Base-by-base conservation (phyloP, 1,140 invertebrate species). In the Tyrophagus putrescentiae region DNA sequence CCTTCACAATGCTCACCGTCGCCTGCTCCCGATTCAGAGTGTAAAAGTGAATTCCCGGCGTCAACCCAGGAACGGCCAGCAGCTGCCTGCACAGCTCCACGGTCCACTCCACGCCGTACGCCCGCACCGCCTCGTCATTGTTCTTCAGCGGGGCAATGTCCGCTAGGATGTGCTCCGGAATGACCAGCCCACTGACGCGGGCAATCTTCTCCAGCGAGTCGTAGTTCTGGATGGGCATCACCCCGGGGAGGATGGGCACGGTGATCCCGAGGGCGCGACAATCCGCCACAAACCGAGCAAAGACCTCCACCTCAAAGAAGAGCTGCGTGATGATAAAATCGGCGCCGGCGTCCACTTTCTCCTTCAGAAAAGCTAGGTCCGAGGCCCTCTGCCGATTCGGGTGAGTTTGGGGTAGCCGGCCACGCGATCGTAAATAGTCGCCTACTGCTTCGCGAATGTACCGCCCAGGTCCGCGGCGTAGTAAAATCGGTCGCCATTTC, bases 301-400 rank as follows among this genome's bases (percentile, higher is more conserved):
- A 83, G 1, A 74, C 71, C 56, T 78, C 70, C 4, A 78, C 71
- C 39, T 82, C 76, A 65, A 85, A 84, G 67, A 82, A 80, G 16
- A 84, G 72, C 72, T 87, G 84, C 1, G 84, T 84, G 64, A 87
- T 81, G 27, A 87, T 80, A 63, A 86, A 84, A 71, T 84, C 79
- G 16, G 84, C 84, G 1, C 84, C 84, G 39, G 79, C 80, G 64
- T 82, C 76, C 27, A 84, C 80, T 72, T 87, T 86, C 63, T 77
- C 73, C 68, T 84, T 84, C 1, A 86, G 69, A 67, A 82, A 73
- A 39, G 70, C 48, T 11, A 87, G 66, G 69, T 85, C 83, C 16
- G 78, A 72, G 57, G 79, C 72, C 67, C 82, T 81, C 76, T 3
- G 60, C 45, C 27, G 80, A 78, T 62, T 82, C 75, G 1, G 83